A percentile compares a stretch with the other conserved stretches of the same genome.
phyloP scores from a whole-genome alignment of 2,888 invertebrate genomes.

The Phaedon cochleariae region DNA sequence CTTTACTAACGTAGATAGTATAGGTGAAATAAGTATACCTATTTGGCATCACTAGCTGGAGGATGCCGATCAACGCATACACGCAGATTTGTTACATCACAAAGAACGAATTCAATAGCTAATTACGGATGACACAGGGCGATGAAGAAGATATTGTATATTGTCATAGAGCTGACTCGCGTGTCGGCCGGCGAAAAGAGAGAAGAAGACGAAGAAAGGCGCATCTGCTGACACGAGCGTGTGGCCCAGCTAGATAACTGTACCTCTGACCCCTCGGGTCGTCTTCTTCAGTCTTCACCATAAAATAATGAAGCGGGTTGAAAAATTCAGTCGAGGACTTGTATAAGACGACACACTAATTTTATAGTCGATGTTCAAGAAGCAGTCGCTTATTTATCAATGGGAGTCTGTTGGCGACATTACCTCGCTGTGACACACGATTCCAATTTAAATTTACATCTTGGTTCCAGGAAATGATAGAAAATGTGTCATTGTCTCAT shows the following conservation, averaged over 20 bases:
- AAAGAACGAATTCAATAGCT: conserved; percentile 41
- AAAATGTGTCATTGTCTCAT: not conserved
- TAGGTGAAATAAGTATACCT: no score
- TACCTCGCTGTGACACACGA: not conserved
- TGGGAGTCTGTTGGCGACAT: conserved; percentile 17
- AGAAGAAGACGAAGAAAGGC: conserved; percentile 1
- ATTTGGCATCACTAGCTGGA: no score
- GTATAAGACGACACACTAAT: conserved; percentile 30
- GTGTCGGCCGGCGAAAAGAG: not conserved
- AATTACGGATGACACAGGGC: conserved; percentile 39
- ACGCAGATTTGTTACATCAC: conserved; percentile 22
- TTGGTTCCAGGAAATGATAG: not conserved
- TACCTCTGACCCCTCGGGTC: conserved; percentile 47
- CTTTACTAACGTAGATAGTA: no score
- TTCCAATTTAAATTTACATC: not conserved
- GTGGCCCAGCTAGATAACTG: conserved; percentile 47
- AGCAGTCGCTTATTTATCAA: conserved; percentile 22
- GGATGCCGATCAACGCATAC: no score
- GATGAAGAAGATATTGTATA: conserved; percentile 31
- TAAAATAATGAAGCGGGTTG: conserved; percentile 45
- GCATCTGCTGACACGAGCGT: conserved; percentile 19
- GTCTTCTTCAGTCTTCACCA: conserved; percentile 37
- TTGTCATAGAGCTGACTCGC: conserved; percentile 24
- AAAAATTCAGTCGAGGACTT: conserved; percentile 38
- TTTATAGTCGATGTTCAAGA: conserved; percentile 28